Evolutionary conservation across 2,113 vertebrate genomes (phyloP), one percentile per base, ranked within the genome.

Genomic region (Pelodiscus sinensis): DNA sequence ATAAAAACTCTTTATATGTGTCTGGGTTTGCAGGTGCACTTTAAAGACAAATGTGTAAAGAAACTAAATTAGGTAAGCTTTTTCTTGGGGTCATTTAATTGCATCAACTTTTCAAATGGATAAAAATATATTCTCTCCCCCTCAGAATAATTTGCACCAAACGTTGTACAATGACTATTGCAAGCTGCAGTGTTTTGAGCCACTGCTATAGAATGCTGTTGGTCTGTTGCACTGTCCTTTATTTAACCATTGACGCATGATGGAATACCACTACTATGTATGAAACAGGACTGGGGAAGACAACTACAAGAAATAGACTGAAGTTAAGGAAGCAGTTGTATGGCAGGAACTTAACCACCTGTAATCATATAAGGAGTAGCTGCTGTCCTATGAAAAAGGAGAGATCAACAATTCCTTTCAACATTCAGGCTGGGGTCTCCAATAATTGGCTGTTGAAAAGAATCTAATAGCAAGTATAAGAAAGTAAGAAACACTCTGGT

Each of bases 211-310:
- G 27, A 54, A 79, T 54, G 24, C 44, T 29, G 50, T 27, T 77
- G 6, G 27, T 29, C 51, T 79, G 27, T 9, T 54, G 8, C 18
- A 27, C 24, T 29, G 4, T 79, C 24, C 2, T 31, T 29, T 52
- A 6, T 29, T 50, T 87, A 27, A 14, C 0, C 1, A 7, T 52
- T 18, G 24, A 35, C 35, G 35, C 5, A 18, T 0, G 0, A 10
- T 6, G 2, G 0, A 68, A 35, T 25, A 2, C 29, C 19, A 15
- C 9, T 51, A 10, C 29, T 51, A 24, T 68, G 21, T 6, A 8
- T 83, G 60, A 35, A 15, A 9, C n/a, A 31, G 52, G 38, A 44
- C n/a, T 11, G 19, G 50, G 18, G 31, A 51, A 54, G 13, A 52
- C 50, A n/a, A 9, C 60, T 35, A 71, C 18, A 71, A n/a, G 65